Base-by-base conservation (phyloP, 1,140 invertebrate species). In the Saccostrea echinata region DNA sequence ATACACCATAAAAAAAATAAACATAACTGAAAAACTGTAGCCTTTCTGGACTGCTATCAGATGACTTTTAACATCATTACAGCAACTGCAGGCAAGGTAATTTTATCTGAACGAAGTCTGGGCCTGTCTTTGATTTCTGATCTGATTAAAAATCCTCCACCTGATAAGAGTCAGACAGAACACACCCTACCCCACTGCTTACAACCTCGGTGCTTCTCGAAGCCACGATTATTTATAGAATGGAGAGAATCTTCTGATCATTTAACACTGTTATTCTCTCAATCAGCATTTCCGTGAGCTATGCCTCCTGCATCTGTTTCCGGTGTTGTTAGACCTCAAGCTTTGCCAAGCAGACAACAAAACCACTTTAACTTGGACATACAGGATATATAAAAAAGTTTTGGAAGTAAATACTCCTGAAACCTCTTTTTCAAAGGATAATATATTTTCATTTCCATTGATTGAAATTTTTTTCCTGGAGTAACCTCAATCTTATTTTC, bases 101-200 rank as follows among this genome's bases (percentile, higher is more conserved):
- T 76, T 76, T 76, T 76, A 76, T 76, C 68, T 76, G 68, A 76
- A 76, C 33, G 30, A 76, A 76, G 68, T 76, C 68, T 76, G 68
- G 68, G 68, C 68, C 64, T 76, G 68, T 76, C 68, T 76, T 76
- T 76, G 68, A 76, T 76, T 76, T 76, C 68, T 76, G 68, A 76
- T 76, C 30, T 30, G 68, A 76, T 76, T 76, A 76, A 76, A 76
- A 76, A 76, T 12, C 68, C 24, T 76, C 68, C 30, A 76, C 11
- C 68, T 33, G 68, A 76, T 76, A 76, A 76, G 68, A 76, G 11
- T 30, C 68, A 76, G 68, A 76, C 68, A 76, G 68, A 76, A 76
- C 68, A 76, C 68, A 33, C 68, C 68, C 68, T 76, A 30, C 68
- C 30, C 68, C 68, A 76, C 30, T 16, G 68, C 68, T 76, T 76